phyloP scores from a whole-genome alignment of 1,140 invertebrate species.

The Philotrypesis tridentata region DNA sequence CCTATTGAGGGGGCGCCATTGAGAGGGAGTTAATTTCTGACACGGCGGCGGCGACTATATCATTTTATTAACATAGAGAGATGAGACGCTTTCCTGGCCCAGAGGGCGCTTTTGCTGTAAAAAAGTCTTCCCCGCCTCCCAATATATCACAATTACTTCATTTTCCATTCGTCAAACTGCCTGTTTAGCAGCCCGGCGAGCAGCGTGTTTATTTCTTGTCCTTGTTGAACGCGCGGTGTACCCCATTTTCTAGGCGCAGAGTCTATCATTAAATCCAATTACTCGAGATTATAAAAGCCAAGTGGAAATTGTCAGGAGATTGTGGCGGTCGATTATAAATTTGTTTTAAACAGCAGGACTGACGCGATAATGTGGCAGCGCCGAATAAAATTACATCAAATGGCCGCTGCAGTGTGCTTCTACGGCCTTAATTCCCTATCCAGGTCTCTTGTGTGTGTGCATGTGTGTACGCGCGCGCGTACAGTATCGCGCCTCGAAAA shows the following conservation, averaged over 20 bases:
- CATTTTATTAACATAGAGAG: neutral
- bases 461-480: neutral
- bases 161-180: slow-evolving; percentile 24
- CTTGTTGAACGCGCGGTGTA: neutral
- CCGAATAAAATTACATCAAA: slow-evolving; percentile 47
- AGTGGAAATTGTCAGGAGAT: slow-evolving; percentile 39
- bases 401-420: slow-evolving; percentile 8
- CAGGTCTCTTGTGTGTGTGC: slow-evolving; percentile 7
- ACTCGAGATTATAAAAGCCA: slow-evolving; percentile 29
- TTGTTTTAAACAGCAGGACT: slow-evolving; percentile 43
- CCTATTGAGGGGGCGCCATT: no score
- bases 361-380: slow-evolving; percentile 45
- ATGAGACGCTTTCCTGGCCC: neutral
- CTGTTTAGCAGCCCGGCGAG: neutral
- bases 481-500: slow-evolving; percentile 39
- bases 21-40: no score
- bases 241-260: neutral
- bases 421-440: slow-evolving; percentile 28
- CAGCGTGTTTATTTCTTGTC: neutral
- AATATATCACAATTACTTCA: slow-evolving; percentile 17
- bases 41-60: no score
- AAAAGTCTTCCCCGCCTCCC: neutral
- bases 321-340: slow-evolving; percentile 42
- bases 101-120: neutral
- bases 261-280: slow-evolving; percentile 45